phyloP scores from a whole-genome alignment of 2,113 vertebrate genomes.

The Canis aureus region DNA sequence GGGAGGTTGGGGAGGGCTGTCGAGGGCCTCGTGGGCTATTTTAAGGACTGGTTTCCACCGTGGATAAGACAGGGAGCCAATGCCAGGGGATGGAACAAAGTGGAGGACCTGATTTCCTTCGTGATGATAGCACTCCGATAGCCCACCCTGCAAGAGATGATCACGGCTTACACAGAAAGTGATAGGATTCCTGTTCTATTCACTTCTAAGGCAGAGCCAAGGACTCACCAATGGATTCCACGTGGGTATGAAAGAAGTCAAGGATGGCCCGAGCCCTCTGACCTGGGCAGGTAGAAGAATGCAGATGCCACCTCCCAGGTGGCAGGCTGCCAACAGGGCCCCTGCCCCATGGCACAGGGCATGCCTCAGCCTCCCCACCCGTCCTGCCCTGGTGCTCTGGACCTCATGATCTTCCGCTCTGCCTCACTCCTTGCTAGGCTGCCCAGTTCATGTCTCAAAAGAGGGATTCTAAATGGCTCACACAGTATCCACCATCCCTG shows the following conservation, averaged over 20 bases:
- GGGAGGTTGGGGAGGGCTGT: neutral
- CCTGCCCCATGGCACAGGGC: neutral
- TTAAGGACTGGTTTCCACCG: neutral
- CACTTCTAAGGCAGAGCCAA: neutral
- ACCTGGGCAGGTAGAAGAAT: neutral
- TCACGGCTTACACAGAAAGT: fast-evolving
- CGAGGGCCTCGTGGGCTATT: neutral
- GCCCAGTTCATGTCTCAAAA: neutral
- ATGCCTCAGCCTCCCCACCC: neutral
- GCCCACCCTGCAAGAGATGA: too few species aligned
- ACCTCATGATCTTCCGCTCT: neutral
- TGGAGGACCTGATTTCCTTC: neutral
- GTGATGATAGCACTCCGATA: neutral
- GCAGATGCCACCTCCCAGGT: neutral
- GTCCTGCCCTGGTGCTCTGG: neutral
- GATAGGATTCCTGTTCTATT: neutral
- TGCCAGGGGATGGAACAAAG: neutral
- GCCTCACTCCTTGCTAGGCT: neutral
- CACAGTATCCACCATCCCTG: fast-evolving
- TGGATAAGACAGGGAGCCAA: neutral
- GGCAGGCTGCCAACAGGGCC: neutral
- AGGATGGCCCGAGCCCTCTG: too few species aligned
- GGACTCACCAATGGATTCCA: neutral
- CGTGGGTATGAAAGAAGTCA: neutral
- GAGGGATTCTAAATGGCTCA: neutral